Evolutionary conservation across 2,113 vertebrate genomes (phyloP), one percentile per base, ranked within the genome.

Genomic region (Anguilla rostrata): DNA sequence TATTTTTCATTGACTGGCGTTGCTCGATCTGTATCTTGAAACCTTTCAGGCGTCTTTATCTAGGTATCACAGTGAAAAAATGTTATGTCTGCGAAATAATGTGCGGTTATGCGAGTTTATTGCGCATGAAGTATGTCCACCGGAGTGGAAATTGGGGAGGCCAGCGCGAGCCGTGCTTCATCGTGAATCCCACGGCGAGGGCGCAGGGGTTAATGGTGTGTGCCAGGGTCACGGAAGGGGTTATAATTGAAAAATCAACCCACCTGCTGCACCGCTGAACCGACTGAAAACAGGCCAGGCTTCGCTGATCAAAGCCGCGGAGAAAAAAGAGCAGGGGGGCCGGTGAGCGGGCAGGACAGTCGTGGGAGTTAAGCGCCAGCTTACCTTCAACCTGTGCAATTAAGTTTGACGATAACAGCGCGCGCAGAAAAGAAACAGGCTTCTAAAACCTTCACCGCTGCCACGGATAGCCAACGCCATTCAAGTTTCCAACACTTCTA

Each of bases 211-310:
- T 92, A 90, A 89, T 89, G 83, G 63, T n/a, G 49, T 79, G 39
- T 85, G 60, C 78, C 86, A 85, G 88, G 83, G 86, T 87, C 86
- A 66, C 26, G 63, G 9, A 82, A 41, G 41, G 79, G 85, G 79
- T 75, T 78, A 79, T 90, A 88, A 90, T 90, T 90, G 91, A 89
- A 89, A 88, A 90, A 89, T 87, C 89, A 91, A 90, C 90, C 87
- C 90, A 91, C 89, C 88, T 91, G 89, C 89, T 89, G 88, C 86
- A 87, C 86, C 79, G 88, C 85, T 89, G 88, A 86, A 87, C 83
- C 86, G 87, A 83, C 89, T 88, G 87, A 90, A 86, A 90, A 86
- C 88, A 84, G 88, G 87, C 89, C 87, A 91, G 90, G 83, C 88
- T 85, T 89, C 88, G 86, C 84, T 90, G 90, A 92, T 92, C 88